Evolutionary conservation across 2,113 vertebrate genomes (phyloP).

Genomic region (Ophiodon elongatus): DNA sequence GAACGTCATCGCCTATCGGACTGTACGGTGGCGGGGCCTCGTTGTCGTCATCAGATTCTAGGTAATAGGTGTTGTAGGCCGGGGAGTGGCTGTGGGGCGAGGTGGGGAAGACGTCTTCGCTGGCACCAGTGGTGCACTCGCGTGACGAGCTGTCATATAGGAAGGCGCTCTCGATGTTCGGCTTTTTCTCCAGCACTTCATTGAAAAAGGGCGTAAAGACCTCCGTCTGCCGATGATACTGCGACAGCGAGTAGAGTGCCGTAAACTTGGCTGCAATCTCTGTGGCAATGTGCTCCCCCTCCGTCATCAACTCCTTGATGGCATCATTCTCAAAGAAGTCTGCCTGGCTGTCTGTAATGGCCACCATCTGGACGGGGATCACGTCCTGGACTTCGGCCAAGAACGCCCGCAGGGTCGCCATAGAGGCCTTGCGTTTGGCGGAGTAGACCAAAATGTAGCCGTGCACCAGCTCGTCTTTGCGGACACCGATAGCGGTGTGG

Average conservation of each 20-base stretch:
- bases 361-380: conserved; percentile 97
- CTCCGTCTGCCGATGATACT: conserved; percentile 97
- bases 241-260: conserved; percentile 97
- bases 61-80: conserved; percentile 91
- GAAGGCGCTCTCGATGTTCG: conserved; percentile 94
- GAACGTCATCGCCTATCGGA: conserved; percentile 97
- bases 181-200: conserved; percentile 96
- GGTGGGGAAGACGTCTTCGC: conserved; percentile 92
- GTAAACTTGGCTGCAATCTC: conserved; percentile 98
- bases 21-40: conserved; percentile 99
- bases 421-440: conserved; percentile 96
- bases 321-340: conserved; percentile 99
- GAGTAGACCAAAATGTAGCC: conserved; percentile 98
- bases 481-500: conserved; percentile 96
- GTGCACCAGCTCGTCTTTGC: conserved; percentile 98
- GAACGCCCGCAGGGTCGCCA: conserved; percentile 98
- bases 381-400: conserved; percentile 97
- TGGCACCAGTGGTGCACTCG: conserved; percentile 87
- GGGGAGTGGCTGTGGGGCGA: conserved; percentile 93
- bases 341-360: conserved; percentile 97
- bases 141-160: conserved; percentile 90
- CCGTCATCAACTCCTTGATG: conserved; percentile 98
- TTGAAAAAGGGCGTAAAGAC: conserved; percentile 98
- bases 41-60: conserved; percentile 96
- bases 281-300: conserved; percentile 98